These are phyloP conservation scores for Serilophus lunatus DNA, from an alignment of 2,113 vertebrate genomes.

Conservation along the genomic window DNA sequence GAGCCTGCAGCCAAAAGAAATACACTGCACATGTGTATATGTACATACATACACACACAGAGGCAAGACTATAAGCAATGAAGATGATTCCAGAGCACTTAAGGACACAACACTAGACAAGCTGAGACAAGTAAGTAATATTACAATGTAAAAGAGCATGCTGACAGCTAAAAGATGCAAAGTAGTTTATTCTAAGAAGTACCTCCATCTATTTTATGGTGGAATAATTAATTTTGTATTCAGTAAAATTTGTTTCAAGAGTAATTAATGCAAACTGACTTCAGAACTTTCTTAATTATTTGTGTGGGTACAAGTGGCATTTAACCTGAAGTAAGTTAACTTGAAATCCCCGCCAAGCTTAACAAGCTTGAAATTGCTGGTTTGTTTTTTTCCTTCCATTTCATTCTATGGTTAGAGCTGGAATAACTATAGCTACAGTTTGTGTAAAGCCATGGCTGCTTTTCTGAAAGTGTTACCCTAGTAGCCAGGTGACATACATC, in stretches of 20 bases:
- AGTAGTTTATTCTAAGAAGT: constrained; percentile 35
- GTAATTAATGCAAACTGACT: not conserved
- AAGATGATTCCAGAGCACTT: constrained; percentile 1
- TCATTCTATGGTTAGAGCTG: not conserved
- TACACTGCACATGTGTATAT: not conserved
- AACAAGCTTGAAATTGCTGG: not conserved
- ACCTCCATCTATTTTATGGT: not conserved
- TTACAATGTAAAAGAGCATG: not conserved
- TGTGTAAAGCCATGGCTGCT: not conserved
- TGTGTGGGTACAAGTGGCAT: not conserved
- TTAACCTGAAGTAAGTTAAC: not conserved
- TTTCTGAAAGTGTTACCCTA: not conserved
- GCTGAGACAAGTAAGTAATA: constrained; percentile 33
- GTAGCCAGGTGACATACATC: not conserved
- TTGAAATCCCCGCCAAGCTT: not conserved
- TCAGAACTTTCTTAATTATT: constrained; percentile 9
- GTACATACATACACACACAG: not conserved
- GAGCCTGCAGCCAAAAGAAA: no score
- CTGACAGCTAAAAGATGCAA: constrained; percentile 46
- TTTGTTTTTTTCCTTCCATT: not conserved
- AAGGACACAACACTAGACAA: constrained; percentile 39
- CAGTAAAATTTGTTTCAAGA: constrained; percentile 28
- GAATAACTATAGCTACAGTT: not conserved
- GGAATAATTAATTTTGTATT: constrained; percentile 17
- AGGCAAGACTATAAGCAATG: not conserved